These are phyloP conservation scores for Marisa cornuarietis DNA, from an alignment of 1,140 invertebrate genomes.

Conservation along the genomic window DNA sequence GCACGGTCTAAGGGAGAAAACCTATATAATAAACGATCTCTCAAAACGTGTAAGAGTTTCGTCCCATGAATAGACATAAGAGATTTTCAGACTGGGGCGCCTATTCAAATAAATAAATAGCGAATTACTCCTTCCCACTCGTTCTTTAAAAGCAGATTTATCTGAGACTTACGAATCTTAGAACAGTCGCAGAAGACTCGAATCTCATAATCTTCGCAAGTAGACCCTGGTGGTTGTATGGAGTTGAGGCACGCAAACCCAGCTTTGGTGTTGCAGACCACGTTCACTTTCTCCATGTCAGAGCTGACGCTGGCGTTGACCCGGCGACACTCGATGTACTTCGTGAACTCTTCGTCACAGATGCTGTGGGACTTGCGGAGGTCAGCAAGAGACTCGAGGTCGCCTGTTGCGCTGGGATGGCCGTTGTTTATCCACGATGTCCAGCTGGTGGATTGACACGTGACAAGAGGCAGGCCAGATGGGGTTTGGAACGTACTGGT, in stretches of 20 bases:
- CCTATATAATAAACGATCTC: too few relatives aligned
- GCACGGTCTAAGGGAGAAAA: too few relatives aligned
- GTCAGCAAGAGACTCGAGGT: constrained; percentile 42
- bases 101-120: too few relatives aligned
- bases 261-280: constrained; percentile 31
- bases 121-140: too few relatives aligned
- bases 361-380: constrained; percentile 33
- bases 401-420: constrained; percentile 29
- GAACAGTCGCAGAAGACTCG: constrained; percentile 38
- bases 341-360: constrained; percentile 25
- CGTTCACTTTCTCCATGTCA: constrained; percentile 23
- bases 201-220: constrained; percentile 39
- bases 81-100: too few relatives aligned
- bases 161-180: not conserved
- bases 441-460: constrained; percentile 76
- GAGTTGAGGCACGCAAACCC: constrained; percentile 34
- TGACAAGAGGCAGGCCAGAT: not conserved
- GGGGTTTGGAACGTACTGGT: too few relatives aligned
- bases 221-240: constrained; percentile 18
- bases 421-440: constrained; percentile 77
- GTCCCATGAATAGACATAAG: too few relatives aligned
- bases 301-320: constrained; percentile 20
- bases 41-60: too few relatives aligned
- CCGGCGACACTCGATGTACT: constrained; percentile 31
- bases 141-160: too few relatives aligned